A percentile compares a stretch with the other conserved stretches of the same genome.
phyloP scores from a whole-genome alignment of 2,113 vertebrate species.

The Andinoacara biseriatus region DNA sequence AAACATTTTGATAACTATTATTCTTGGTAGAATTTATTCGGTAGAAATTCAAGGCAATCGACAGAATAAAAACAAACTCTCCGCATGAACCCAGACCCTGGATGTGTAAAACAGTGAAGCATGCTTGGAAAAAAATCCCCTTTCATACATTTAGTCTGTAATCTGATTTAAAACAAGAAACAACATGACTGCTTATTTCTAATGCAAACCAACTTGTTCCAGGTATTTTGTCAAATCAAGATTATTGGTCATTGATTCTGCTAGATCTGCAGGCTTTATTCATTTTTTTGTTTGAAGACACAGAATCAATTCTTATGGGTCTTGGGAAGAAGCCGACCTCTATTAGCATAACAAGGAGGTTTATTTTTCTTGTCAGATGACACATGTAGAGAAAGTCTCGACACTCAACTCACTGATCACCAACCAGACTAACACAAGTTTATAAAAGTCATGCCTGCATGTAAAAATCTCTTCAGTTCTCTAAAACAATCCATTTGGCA shows the following conservation, averaged over 20 bases:
- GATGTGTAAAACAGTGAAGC: neutral
- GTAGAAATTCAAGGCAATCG: neutral
- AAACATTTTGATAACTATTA: neutral
- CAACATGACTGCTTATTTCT: neutral
- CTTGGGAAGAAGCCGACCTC: too few species aligned
- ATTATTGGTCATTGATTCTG: neutral
- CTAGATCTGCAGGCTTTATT: neutral
- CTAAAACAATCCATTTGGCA: neutral
- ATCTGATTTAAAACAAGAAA: neutral
- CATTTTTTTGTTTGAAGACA: neutral
- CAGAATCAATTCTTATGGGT: neutral
- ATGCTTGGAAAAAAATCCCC: neutral
- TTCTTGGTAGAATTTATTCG: neutral
- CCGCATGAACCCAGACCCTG: neutral
- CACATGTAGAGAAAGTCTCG: too few species aligned
- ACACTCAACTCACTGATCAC: neutral
- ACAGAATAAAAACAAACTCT: neutral
- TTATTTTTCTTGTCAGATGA: fast-evolving
- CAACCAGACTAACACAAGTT: neutral
- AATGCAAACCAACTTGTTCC: neutral
- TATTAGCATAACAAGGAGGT: neutral
- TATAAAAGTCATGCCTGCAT: neutral
- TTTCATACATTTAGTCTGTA: neutral
- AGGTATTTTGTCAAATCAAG: neutral
- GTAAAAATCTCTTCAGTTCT: neutral